Conservation (phyloP, 2,888 invertebrate genomes). For the Meliscaeva auricollis region DNA sequence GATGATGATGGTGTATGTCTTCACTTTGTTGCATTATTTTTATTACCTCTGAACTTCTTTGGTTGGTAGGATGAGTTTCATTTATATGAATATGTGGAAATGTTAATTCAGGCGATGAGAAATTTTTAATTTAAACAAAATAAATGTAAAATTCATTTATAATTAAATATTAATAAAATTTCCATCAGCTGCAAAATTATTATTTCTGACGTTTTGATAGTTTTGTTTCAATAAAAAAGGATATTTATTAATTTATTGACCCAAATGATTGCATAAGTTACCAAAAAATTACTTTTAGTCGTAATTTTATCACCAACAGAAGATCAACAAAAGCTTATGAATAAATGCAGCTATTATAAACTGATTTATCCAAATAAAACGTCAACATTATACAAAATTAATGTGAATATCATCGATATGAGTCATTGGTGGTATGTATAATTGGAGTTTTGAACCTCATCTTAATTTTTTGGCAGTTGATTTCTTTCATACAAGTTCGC, state of each 20-base stretch:
- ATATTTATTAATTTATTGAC: constrained; percentile 7
- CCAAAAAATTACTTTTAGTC: neutral
- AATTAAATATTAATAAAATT: constrained; percentile 37
- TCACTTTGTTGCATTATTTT: constrained; percentile 20
- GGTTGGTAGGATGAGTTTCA: neutral
- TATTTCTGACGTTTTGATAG: constrained; percentile 22
- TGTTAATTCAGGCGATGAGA: constrained; percentile 7
- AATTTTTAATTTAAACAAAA: constrained; percentile 20
- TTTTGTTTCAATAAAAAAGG: constrained; percentile 4
- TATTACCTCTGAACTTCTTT: constrained; percentile 43
- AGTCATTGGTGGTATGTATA: too few species aligned
- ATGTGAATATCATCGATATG: too few species aligned
- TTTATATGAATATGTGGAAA: constrained; percentile 17
- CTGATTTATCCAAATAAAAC: neutral
- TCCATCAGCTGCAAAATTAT: neutral
- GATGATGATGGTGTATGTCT: constrained; percentile 30
- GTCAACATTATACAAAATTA: neutral
- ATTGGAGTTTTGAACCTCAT: too few species aligned
- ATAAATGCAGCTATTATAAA: neutral
- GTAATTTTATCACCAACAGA: neutral
- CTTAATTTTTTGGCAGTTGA: too few species aligned
- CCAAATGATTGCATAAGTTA: neutral
- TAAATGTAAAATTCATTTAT: constrained; percentile 5
- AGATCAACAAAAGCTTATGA: neutral
- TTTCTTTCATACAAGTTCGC: too few species aligned